Evolutionary conservation across 1,140 invertebrate genomes (phyloP).

Genomic region (Drosophila willistoni): DNA sequence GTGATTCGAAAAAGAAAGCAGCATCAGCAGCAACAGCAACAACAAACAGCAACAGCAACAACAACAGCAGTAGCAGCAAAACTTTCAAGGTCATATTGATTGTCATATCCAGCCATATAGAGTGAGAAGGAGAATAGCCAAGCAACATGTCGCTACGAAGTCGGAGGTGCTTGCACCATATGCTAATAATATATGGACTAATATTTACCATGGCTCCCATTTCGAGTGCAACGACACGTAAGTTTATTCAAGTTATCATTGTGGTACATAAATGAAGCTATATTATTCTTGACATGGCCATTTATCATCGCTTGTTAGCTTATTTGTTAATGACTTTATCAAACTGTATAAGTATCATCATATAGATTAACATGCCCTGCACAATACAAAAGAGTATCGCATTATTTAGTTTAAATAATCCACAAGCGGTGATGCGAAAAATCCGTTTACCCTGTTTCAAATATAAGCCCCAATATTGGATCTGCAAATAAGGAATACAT

Average conservation of each 20-base stretch:
- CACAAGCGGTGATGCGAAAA: constrained; percentile 48
- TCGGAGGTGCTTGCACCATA: constrained; percentile 54
- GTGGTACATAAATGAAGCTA: too few species aligned
- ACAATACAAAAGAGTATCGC: constrained; percentile 52
- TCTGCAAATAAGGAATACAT: constrained; percentile 6
- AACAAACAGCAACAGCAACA: neutral
- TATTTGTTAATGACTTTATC: constrained; percentile 68
- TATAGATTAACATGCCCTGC: constrained; percentile 50
- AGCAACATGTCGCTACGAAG: constrained; percentile 26
- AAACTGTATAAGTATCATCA: constrained; percentile 72
- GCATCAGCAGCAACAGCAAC: neutral
- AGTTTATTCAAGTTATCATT: constrained; percentile 41
- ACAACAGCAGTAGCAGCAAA: constrained; percentile 9
- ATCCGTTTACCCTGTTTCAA: constrained; percentile 49
- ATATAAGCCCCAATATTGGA: constrained; percentile 54
- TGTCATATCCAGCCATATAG: constrained; percentile 39
- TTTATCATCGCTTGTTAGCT: constrained; percentile 24
- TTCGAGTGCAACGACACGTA: constrained; percentile 68
- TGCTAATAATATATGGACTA: constrained; percentile 56
- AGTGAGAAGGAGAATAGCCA: neutral
- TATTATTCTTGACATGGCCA: constrained; percentile 1
- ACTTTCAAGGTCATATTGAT: constrained; percentile 71
- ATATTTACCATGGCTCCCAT: constrained; percentile 47
- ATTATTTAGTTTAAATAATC: constrained; percentile 64
- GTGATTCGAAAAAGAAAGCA: constrained; percentile 37